Percentiles rank a stretch among this genome's conserved stretches.
Evolutionary conservation across 2,888 invertebrate genomes (phyloP).

Genomic region (Thelaira solivaga): DNA sequence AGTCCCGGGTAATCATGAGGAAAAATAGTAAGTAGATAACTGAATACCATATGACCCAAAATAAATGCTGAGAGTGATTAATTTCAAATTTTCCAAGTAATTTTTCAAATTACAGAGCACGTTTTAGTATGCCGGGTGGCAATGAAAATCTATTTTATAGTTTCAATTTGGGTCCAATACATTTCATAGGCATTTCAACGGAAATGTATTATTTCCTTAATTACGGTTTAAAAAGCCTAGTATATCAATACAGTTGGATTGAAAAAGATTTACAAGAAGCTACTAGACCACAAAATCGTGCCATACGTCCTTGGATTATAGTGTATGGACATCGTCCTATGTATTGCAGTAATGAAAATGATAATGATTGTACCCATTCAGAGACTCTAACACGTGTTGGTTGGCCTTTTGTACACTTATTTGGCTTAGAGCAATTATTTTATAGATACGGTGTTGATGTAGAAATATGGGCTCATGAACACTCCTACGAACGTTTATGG

Average conservation of each 20-base stretch:
- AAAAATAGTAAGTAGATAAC: conserved; percentile 81
- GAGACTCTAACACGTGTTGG: conserved; percentile 83
- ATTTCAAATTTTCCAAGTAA: conserved; percentile 81
- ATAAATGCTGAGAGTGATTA: not conserved
- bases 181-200: conserved; percentile 94
- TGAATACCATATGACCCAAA: not conserved
- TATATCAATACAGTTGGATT: conserved; percentile 93
- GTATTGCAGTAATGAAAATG: conserved; percentile 92
- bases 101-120: conserved; percentile 94
- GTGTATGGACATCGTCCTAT: conserved; percentile 92
- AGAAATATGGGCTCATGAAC: conserved; percentile 97
- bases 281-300: conserved; percentile 85
- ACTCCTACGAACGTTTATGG: conserved; percentile 97
- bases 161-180: conserved; percentile 92
- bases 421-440: conserved; percentile 90
- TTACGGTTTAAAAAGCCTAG: conserved; percentile 88
- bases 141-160: conserved; percentile 88
- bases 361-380: conserved; percentile 85
- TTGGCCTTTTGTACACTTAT: conserved; percentile 82
- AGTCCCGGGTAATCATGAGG: conserved; percentile 94
- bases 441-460: conserved; percentile 94
- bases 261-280: conserved; percentile 86
- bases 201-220: conserved; percentile 96
- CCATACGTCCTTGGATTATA: conserved; percentile 87
- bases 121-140: conserved; percentile 93